These are phyloP conservation scores for Oncorhynchus clarkii DNA, from an alignment of 2,113 vertebrate species.

Conservation along the genomic window DNA sequence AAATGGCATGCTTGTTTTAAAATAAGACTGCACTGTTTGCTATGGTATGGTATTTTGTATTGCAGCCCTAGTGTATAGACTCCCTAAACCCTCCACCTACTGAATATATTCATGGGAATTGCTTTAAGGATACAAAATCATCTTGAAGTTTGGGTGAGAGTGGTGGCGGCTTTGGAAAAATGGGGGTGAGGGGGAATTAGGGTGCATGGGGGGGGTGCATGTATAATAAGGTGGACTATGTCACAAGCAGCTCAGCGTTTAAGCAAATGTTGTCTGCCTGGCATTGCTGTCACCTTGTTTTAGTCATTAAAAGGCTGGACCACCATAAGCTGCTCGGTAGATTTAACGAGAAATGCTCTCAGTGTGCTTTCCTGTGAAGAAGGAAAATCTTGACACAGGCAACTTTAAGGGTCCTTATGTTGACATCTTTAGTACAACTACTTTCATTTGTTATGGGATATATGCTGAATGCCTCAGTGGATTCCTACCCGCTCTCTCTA, in stretches of 20 bases:
- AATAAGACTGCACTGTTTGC: no score
- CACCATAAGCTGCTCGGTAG: neutral
- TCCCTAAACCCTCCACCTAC: conserved; percentile 22
- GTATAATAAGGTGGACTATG: conserved; percentile 7
- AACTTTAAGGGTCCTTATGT: conserved; percentile 26
- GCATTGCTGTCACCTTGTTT: conserved; percentile 53
- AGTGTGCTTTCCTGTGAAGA: conserved; percentile 5
- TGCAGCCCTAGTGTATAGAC: neutral
- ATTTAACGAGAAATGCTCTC: conserved; percentile 24
- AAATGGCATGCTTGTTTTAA: neutral
- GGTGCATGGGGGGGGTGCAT: conserved; percentile 11
- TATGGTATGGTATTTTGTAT: no score
- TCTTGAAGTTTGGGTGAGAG: conserved; percentile 40
- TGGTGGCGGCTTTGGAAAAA: conserved; percentile 15
- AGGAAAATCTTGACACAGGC: neutral
- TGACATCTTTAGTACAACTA: conserved; percentile 19
- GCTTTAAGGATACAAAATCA: conserved; percentile 13
- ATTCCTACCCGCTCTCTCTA: conserved; percentile 25
- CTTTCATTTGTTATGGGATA: conserved; percentile 20
- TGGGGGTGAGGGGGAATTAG: conserved; percentile 41
- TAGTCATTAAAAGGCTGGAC: conserved; percentile 22
- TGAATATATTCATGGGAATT: conserved; percentile 33
- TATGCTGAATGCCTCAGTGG: conserved; percentile 33
- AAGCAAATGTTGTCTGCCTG: conserved; percentile 47
- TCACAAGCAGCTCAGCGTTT: conserved; percentile 46